phyloP scores from a whole-genome alignment of 2,888 invertebrate species.

The Adelognathus sp. region DNA sequence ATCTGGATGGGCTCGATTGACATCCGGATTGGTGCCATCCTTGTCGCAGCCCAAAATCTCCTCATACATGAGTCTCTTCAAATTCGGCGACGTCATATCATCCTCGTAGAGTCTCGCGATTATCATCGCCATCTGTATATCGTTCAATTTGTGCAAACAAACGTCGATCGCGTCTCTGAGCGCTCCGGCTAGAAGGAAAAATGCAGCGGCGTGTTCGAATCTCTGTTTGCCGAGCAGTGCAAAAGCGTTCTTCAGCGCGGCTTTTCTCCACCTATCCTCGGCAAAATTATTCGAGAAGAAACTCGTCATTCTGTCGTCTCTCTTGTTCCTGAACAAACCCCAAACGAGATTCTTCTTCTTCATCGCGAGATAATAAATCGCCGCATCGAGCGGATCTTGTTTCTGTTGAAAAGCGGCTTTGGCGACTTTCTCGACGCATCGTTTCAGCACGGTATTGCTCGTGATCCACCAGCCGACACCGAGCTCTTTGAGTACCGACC shows the following conservation, averaged over 20 bases:
- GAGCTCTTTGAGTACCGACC: constrained; percentile 94
- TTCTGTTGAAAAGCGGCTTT: constrained; percentile 95
- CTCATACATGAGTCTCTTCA: constrained; percentile 89
- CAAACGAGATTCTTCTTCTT: constrained; percentile 98
- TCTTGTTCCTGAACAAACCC: constrained; percentile 94
- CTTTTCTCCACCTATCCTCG: constrained; percentile 97
- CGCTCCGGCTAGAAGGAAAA: constrained; percentile 97
- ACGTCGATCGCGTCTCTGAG: constrained; percentile 98
- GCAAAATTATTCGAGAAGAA: constrained; percentile 98
- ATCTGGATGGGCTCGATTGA: constrained; percentile 92
- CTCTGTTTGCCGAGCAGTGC: constrained; percentile 97
- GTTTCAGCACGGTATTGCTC: constrained; percentile 90
- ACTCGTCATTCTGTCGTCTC: constrained; percentile 95
- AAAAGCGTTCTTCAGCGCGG: constrained; percentile 99
- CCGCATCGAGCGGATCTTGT: constrained; percentile 98
- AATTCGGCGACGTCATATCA: constrained; percentile 86
- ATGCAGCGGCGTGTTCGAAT: constrained; percentile 99
- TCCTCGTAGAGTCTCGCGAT: constrained; percentile 96
- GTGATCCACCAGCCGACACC: constrained; percentile 98
- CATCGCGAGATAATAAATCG: constrained; percentile 98
- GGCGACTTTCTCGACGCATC: constrained; percentile 95
- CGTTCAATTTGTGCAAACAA: constrained; percentile 94
- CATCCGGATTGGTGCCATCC: constrained; percentile 86
- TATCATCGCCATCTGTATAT: constrained; percentile 97
- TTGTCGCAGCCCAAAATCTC: constrained; percentile 87